A percentile compares a stretch with the other conserved stretches of the same genome.
Conservation (phyloP, 2,113 vertebrate species). For the Paradoxurus hermaphroditus region DNA sequence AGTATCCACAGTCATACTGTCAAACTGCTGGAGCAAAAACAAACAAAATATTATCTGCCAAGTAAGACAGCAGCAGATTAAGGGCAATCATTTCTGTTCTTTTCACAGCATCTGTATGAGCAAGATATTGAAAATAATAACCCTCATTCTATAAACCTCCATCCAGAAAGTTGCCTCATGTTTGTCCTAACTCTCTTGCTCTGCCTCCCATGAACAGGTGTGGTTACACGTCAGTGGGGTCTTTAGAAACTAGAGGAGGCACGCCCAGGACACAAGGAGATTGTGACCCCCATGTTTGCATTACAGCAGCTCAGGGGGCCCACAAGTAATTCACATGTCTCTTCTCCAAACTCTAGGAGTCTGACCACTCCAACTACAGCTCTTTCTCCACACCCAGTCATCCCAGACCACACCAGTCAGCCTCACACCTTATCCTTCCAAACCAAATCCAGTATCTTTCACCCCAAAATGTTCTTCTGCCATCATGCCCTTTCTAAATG, state of each 20-base stretch:
- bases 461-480: background rate
- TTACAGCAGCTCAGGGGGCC: background rate
- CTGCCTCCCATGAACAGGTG: background rate
- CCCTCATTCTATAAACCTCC: slow-evolving; percentile 44
- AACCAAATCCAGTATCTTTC: background rate
- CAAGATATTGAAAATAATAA: slow-evolving; percentile 71
- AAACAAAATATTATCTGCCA: slow-evolving; percentile 72
- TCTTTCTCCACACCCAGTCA: background rate
- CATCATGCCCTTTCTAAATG: background rate
- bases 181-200: background rate
- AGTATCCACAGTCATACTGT: slow-evolving; percentile 60
- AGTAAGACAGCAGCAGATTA: slow-evolving; percentile 58
- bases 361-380: background rate
- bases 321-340: background rate
- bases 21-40: slow-evolving; percentile 67
- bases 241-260: background rate
- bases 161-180: slow-evolving; percentile 29
- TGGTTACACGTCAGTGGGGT: background rate
- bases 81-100: slow-evolving; percentile 63
- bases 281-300: background rate
- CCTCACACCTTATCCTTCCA: background rate
- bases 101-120: slow-evolving; percentile 57
- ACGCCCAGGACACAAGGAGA: background rate
- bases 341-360: background rate
- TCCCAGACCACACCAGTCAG: background rate